A percentile compares a stretch with the other conserved stretches of the same genome.
Evolutionary conservation across 2,797 vertebrate genomes (phyloP).

Genomic region (Dermochelys coriacea): DNA sequence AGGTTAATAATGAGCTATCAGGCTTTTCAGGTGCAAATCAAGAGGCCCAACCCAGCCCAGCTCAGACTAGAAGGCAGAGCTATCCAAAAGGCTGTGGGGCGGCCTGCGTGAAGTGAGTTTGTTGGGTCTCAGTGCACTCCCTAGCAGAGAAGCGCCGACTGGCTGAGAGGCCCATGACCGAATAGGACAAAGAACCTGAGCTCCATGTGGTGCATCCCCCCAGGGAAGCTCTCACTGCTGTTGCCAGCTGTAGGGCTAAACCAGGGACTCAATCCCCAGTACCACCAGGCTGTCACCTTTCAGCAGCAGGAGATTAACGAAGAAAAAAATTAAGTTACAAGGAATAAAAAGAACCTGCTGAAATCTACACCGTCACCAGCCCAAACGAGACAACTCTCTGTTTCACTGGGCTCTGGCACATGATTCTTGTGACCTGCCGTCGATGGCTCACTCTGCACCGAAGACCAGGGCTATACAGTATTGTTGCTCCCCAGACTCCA

Average conservation of each 20-base stretch:
- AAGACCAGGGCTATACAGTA: background rate
- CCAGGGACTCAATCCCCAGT: background rate
- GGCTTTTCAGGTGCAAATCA: background rate
- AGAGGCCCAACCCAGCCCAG: background rate
- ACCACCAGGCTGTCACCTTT: background rate
- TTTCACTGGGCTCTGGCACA: accelerated
- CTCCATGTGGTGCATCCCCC: background rate
- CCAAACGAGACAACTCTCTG: background rate
- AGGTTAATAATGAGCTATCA: background rate
- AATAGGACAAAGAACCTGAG: background rate
- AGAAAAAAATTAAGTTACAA: background rate
- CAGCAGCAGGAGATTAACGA: background rate
- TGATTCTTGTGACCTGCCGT: background rate
- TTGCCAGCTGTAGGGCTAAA: background rate
- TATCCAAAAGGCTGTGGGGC: background rate
- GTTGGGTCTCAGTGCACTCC: background rate
- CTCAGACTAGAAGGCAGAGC: background rate
- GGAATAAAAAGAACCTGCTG: background rate
- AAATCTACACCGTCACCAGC: accelerated
- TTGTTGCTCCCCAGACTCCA: background rate
- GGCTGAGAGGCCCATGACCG: too few relatives aligned
- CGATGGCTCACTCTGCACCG: background rate
- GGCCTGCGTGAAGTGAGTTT: background rate
- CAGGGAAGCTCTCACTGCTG: background rate
- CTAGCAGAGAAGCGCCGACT: background rate